Base-by-base conservation (phyloP, 2,888 invertebrate species). In the Plebejus argus region DNA sequence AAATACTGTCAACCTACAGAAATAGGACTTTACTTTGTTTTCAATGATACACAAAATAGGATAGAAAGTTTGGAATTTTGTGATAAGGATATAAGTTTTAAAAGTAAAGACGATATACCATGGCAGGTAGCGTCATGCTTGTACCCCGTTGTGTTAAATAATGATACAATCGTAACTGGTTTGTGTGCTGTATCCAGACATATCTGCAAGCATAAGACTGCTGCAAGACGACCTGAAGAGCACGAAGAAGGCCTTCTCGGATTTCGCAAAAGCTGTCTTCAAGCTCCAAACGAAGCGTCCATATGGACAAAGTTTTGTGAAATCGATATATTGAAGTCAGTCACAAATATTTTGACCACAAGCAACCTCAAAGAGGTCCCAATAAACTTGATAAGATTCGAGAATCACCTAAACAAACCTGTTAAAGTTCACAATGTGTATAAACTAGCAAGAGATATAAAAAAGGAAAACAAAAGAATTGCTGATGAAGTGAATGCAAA, bases 221-320 rank as follows among this genome's bases (percentile, higher is more conserved):
- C 81, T 12, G 61, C 80, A 0, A 81, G 77, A 7, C 83, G 85
- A 66, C 15, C 78, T 3, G 82, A 85, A 33, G 93, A 92, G 81
- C 90, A 91, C 76, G 92, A 92, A 71, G 92, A 94, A 76, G 90
- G 93, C 28, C 88, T 98, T 70, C 91, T 98, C 18, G 98, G 98
- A 0, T 98, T 98, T 85, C 96, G 97, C 79, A 95, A 95, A 80
- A 95, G 97, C 77, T 98, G 98, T 85, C 91, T 98, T 18, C 95
- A 97, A 83, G 96, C 98, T 1, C 97, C 98, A 77, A 96, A 97
- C 39, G 98, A 98, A 90, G 95, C 96, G 10, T 98, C 98, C 10
- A 94, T 97, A 61, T 98, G 98, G 98, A 99, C 98, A 0, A 97
- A 97, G 84, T 98, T 98, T 87, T 99, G 99, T 93, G 99, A 99